phyloP scores from a whole-genome alignment of 2,888 invertebrate species.

The Elmis aenea region DNA sequence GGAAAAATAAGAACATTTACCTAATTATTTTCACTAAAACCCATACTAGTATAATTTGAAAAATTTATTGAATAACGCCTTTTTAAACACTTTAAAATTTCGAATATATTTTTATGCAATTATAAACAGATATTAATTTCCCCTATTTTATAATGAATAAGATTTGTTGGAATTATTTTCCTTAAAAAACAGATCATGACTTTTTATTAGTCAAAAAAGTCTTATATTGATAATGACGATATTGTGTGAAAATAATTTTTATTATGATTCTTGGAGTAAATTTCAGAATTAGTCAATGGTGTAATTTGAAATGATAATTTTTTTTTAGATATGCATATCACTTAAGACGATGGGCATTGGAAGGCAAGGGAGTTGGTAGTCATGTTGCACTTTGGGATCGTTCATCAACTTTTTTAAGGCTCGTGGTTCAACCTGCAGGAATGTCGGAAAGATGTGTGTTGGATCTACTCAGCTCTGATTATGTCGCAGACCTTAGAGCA shows the following conservation, averaged over 20 bases:
- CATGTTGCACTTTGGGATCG: constrained; percentile 61
- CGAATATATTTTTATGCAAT: too few species aligned
- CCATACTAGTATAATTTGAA: too few species aligned
- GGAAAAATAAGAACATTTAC: too few species aligned
- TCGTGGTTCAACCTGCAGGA: constrained; percentile 84
- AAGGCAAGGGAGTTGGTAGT: constrained; percentile 72
- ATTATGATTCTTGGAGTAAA: constrained; percentile 2
- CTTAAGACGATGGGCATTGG: constrained; percentile 82
- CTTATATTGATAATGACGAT: too few species aligned
- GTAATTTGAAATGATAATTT: constrained; percentile 3
- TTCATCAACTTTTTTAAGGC: constrained; percentile 63
- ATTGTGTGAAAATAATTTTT: not conserved
- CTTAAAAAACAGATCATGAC: too few species aligned
- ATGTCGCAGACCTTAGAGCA: constrained; percentile 86
- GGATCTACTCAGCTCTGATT: constrained; percentile 78
- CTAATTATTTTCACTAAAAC: too few species aligned
- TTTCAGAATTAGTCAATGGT: constrained; percentile 4
- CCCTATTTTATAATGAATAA: too few species aligned
- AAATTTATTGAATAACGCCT: too few species aligned
- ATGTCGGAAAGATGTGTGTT: constrained; percentile 79
- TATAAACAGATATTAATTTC: too few species aligned
- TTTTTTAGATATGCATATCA: constrained; percentile 74
- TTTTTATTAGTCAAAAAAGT: too few species aligned
- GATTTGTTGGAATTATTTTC: too few species aligned
- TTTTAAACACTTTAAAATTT: too few species aligned